Evolutionary conservation across 2,113 vertebrate genomes (phyloP), one percentile per base, ranked within the genome.

Genomic region (Tragelaphus buxtoni): DNA sequence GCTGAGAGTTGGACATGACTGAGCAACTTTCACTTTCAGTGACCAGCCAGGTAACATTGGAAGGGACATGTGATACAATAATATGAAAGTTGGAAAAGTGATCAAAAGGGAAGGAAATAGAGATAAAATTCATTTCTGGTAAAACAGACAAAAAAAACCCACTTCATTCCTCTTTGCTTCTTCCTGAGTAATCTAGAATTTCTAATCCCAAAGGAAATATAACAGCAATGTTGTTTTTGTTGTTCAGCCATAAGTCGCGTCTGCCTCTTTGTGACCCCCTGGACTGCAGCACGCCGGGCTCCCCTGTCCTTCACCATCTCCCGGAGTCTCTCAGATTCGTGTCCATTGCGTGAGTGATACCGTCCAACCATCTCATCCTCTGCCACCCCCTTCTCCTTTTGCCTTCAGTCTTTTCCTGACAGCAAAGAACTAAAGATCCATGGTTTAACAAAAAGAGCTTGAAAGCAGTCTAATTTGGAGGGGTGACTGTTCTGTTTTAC

Each of bases 1-100:
- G n/a, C 65, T 0, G 1, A 69, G n/a, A 39, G 35, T 72, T 0
- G 18, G 18, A 72, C n/a, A 6, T 22, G n/a, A 39, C 4, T 72
- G 65, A 72, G n/a, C 2, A 9, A 22, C 18, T 39, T 72, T 72
- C 18, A 69, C 65, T 72, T 72, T 72, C 65, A 72, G 18, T 11
- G 65, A 26, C 17, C 26, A 47, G 12, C 11, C 45, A 90, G 60
- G 45, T 61, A 39, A 53, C 28, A n/a, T 26, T 39, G 81, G 39
- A n/a, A 60, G 4, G 53, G 42, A 11, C 56, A 28, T 18, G 0
- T 9, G 16, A 13, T 5, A 3, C 24, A 35, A 16, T n/a, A 49
- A 5, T 55, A 35, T 42, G 47, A 55, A 83, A 56, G n/a, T 12
- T 17, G 4, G 28, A 18, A 80, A 60, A 69, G 4, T 24, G 39